A percentile compares a stretch with the other conserved stretches of the same genome.
Conservation (phyloP, 2,113 vertebrate species). For the Hypomesus transpacificus region DNA sequence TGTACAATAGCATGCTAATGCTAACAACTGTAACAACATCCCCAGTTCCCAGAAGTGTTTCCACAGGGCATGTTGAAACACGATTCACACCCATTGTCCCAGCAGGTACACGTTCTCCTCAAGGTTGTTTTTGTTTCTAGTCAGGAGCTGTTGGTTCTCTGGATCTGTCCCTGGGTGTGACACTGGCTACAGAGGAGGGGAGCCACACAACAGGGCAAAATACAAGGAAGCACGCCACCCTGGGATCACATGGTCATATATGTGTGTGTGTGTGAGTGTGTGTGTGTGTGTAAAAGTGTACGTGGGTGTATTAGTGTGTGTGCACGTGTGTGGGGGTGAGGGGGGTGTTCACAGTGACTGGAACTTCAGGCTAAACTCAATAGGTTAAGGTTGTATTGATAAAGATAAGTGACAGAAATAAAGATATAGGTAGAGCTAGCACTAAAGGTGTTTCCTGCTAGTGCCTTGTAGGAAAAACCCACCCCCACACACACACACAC, state of each 20-base stretch:
- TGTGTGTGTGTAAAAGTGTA: slow-evolving; percentile 6
- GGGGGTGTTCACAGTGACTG: too few relatives aligned
- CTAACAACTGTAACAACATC: slow-evolving; percentile 17
- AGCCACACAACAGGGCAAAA: neutral
- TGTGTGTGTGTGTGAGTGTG: slow-evolving; percentile 1
- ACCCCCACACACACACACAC: neutral
- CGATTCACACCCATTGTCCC: slow-evolving; percentile 36
- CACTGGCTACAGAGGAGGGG: neutral
- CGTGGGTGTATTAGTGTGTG: neutral
- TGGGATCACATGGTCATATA: neutral
- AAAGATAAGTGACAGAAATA: neutral
- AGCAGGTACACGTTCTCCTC: slow-evolving; percentile 40
- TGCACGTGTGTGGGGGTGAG: neutral
- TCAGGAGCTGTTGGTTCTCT: slow-evolving; percentile 3
- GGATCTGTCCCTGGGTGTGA: neutral
- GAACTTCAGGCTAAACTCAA: neutral
- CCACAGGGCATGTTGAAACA: slow-evolving; percentile 57
- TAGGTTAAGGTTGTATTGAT: neutral
- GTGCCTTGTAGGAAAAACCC: neutral
- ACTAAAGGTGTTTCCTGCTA: too few relatives aligned
- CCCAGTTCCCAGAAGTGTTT: slow-evolving; percentile 47
- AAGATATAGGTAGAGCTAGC: too few relatives aligned
- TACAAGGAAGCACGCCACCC: neutral
- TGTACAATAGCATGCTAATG: too few relatives aligned
- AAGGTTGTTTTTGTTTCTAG: slow-evolving; percentile 36